Percentiles rank a stretch among this genome's conserved stretches.
Evolutionary conservation across 2,797 vertebrate genomes (phyloP).

Genomic region (Melanotaenia boesemani): DNA sequence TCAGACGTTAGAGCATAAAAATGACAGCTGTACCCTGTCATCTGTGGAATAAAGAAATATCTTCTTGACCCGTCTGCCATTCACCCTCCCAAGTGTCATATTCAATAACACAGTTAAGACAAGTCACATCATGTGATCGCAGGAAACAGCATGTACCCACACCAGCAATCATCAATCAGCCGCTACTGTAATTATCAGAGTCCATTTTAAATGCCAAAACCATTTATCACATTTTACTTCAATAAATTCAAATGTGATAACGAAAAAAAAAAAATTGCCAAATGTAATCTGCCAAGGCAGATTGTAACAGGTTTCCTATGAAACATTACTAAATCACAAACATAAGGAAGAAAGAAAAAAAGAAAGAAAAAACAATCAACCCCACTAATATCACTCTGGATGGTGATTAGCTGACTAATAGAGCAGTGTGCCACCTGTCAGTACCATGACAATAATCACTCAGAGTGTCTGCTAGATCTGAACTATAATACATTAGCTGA

Average conservation of each 20-base stretch:
- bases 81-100: slow-evolving; percentile 32
- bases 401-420: slow-evolving; percentile 64
- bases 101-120: slow-evolving; percentile 48
- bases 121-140: slow-evolving; percentile 29
- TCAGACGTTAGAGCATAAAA: slow-evolving; percentile 25
- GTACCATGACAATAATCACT: slow-evolving; percentile 48
- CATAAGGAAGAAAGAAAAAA: slow-evolving; percentile 23
- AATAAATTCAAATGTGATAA: slow-evolving; percentile 52
- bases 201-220: slow-evolving; percentile 63
- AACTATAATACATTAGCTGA: slow-evolving; percentile 21
- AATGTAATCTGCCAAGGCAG: slow-evolving; percentile 22
- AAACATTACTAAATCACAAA: slow-evolving; percentile 29
- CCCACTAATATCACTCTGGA: slow-evolving; percentile 42
- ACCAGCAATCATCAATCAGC: slow-evolving; percentile 57
- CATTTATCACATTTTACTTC: slow-evolving; percentile 56
- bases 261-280: slow-evolving; percentile 11
- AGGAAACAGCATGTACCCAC: slow-evolving; percentile 29
- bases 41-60: slow-evolving; percentile 46
- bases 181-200: slow-evolving; percentile 49
- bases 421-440: slow-evolving; percentile 58
- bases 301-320: slow-evolving; percentile 37
- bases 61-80: slow-evolving; percentile 51
- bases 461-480: slow-evolving; percentile 22
- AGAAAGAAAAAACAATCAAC: slow-evolving; percentile 1
- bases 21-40: slow-evolving; percentile 45